phyloP scores from a whole-genome alignment of 2,888 invertebrate genomes.

The Brachyptera risi region DNA sequence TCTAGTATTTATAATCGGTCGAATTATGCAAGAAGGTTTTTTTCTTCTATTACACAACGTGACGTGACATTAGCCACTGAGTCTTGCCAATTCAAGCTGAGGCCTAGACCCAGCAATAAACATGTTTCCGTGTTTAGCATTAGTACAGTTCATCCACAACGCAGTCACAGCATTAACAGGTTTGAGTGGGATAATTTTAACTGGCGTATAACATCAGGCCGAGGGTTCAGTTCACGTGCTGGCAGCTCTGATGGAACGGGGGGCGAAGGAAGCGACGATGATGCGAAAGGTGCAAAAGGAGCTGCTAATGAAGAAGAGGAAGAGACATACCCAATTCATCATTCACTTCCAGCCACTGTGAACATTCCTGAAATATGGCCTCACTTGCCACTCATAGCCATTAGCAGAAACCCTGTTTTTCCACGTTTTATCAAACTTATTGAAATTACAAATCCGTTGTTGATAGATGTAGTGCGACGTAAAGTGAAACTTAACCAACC shows the following conservation, averaged over 20 bases:
- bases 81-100: too few species aligned
- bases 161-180: neutral
- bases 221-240: neutral
- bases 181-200: neutral
- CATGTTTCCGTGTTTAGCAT: too few species aligned
- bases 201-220: neutral
- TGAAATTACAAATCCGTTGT: conserved; percentile 80
- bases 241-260: neutral
- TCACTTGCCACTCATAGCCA: conserved; percentile 90
- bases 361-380: conserved; percentile 97
- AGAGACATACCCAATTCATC: conserved; percentile 22
- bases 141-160: too few species aligned
- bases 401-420: conserved; percentile 92
- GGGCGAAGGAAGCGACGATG: conserved; percentile 13
- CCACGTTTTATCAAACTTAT: conserved; percentile 97
- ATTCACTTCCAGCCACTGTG: conserved; percentile 74
- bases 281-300: neutral
- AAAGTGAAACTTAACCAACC: conserved; percentile 96
- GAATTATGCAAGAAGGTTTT: neutral
- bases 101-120: too few species aligned
- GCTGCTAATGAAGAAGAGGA: neutral
- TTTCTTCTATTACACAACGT: neutral
- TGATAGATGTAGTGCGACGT: conserved; percentile 85
- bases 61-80: too few species aligned
- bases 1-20: neutral